A percentile compares a stretch with the other conserved stretches of the same genome.
Evolutionary conservation across 2,888 invertebrate species (phyloP).

Genomic region (Glaucopsyche alexis): DNA sequence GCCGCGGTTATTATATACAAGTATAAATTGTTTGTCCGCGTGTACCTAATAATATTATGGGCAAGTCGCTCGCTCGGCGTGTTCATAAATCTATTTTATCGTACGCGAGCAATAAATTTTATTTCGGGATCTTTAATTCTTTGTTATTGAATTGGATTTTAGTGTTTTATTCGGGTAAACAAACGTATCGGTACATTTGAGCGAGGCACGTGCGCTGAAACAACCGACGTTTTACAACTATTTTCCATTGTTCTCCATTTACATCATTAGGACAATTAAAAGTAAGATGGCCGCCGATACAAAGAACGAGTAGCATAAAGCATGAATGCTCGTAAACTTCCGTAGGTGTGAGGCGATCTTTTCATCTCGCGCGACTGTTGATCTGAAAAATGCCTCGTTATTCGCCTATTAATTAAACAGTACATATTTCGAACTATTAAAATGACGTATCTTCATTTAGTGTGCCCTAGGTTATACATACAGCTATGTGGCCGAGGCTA

Average conservation of each 20-base stretch:
- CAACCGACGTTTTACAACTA: slow-evolving; percentile 68
- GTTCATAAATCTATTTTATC: slow-evolving; percentile 80
- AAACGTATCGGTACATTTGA: slow-evolving; percentile 73
- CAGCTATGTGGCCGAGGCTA: too few relatives aligned
- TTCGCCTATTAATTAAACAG: slow-evolving; percentile 6
- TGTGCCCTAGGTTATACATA: too few relatives aligned
- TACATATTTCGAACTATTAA: background rate
- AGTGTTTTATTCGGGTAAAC: slow-evolving; percentile 80
- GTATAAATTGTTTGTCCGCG: slow-evolving; percentile 56
- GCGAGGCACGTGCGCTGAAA: slow-evolving; percentile 70
- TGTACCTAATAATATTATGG: slow-evolving; percentile 68
- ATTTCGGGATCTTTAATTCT: slow-evolving; percentile 81
- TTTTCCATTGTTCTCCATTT: slow-evolving; percentile 50
- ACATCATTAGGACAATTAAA: slow-evolving; percentile 44
- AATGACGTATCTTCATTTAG: background rate
- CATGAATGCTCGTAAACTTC: slow-evolving; percentile 76
- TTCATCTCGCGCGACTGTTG: slow-evolving; percentile 69
- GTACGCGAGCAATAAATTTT: slow-evolving; percentile 78
- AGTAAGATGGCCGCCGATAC: slow-evolving; percentile 73
- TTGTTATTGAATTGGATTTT: slow-evolving; percentile 81
- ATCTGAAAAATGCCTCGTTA: slow-evolving; percentile 11
- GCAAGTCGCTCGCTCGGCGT: slow-evolving; percentile 56
- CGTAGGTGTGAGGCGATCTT: slow-evolving; percentile 74
- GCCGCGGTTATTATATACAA: slow-evolving; percentile 41
- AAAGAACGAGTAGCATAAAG: slow-evolving; percentile 64